phyloP scores from a whole-genome alignment of 2,113 vertebrate species.

The Corynorhinus townsendii region DNA sequence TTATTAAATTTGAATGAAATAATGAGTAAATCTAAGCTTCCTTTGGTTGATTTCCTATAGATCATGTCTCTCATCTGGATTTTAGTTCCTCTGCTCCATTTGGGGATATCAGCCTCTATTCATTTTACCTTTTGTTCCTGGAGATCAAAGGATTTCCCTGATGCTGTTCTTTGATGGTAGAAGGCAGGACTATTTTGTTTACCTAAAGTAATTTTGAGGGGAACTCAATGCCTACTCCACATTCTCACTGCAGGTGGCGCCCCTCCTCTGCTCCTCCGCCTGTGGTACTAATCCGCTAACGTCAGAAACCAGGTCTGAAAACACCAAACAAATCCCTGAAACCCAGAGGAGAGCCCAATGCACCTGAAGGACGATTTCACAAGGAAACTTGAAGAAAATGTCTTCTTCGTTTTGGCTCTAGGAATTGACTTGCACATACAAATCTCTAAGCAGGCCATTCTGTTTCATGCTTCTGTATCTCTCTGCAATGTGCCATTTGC shows the following conservation, averaged over 20 bases:
- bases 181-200: background rate
- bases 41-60: background rate
- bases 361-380: background rate
- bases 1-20: background rate
- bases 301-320: background rate
- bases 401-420: background rate
- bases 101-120: background rate
- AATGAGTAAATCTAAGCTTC: background rate
- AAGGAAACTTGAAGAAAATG: background rate
- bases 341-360: background rate
- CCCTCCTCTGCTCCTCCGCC: background rate
- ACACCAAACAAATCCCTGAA: background rate
- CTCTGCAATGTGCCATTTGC: background rate
- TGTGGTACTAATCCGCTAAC: background rate
- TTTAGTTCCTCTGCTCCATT: background rate
- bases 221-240: background rate
- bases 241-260: conserved; percentile 12
- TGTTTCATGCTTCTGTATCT: background rate
- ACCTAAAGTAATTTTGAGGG: background rate
- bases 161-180: background rate
- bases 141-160: background rate
- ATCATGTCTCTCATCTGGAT: background rate
- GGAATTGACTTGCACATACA: background rate
- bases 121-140: background rate
- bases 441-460: background rate